phyloP scores from a whole-genome alignment of 2,888 invertebrate genomes.

The Tachina grossa region DNA sequence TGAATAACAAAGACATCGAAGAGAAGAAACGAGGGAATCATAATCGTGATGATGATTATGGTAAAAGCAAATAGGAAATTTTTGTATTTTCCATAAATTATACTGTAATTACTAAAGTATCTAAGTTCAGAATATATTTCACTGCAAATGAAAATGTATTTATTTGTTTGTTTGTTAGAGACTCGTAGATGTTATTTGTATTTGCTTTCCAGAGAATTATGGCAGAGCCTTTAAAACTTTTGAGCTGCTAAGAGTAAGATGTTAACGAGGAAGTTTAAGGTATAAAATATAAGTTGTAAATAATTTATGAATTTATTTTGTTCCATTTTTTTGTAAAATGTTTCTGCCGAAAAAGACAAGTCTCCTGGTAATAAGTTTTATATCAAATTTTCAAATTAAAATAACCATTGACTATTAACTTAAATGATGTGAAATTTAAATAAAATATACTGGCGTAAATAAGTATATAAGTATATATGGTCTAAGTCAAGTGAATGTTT shows the following conservation, averaged over 20 bases:
- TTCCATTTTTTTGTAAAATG: slow-evolving; percentile 3
- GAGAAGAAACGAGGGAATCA: not conserved
- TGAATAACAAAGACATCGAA: slow-evolving; percentile 25
- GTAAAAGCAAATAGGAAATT: slow-evolving; percentile 56
- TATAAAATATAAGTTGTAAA: not conserved
- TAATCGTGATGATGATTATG: slow-evolving; percentile 33
- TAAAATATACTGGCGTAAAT: too few species aligned
- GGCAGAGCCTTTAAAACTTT: too few species aligned
- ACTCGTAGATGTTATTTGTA: not conserved
- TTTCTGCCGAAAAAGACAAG: too few species aligned
- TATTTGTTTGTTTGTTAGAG: not conserved
- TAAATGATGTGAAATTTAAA: too few species aligned
- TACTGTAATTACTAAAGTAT: slow-evolving; percentile 55
- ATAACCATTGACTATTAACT: too few species aligned
- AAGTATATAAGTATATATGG: too few species aligned
- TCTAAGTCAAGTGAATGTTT: too few species aligned
- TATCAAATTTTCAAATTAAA: too few species aligned
- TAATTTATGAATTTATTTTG: not conserved
- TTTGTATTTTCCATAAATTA: slow-evolving; percentile 66
- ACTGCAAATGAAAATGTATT: too few species aligned
- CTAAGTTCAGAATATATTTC: slow-evolving; percentile 3
- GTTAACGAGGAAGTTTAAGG: not conserved
- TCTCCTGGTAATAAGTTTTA: too few species aligned
- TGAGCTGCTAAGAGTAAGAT: too few species aligned
- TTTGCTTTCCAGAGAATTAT: too few species aligned